Conservation (phyloP, 2,888 invertebrate genomes). For the Dicycla oo region DNA sequence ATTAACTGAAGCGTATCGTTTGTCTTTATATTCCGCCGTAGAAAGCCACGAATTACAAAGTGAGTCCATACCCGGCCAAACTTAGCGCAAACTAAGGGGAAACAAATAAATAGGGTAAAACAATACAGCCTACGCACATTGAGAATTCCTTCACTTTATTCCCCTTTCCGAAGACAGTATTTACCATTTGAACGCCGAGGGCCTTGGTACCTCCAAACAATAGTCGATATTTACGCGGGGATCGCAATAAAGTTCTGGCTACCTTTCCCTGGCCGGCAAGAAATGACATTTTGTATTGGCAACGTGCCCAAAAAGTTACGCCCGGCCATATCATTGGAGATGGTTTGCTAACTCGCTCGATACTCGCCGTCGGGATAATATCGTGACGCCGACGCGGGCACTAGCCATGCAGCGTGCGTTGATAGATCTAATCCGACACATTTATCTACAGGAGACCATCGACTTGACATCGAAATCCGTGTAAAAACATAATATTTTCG, state of each 20-base stretch:
- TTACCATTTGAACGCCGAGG: conserved; percentile 43
- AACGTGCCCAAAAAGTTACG: conserved; percentile 72
- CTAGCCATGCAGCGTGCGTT: conserved; percentile 4
- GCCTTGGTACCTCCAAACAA: conserved; percentile 47
- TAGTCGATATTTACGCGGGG: conserved; percentile 60
- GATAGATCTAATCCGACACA: conserved; percentile 6
- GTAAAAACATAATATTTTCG: not conserved
- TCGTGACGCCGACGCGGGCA: conserved; percentile 3
- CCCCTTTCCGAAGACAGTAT: conserved; percentile 48
- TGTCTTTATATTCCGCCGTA: conserved; percentile 28
- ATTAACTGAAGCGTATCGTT: conserved; percentile 31
- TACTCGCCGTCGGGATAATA: conserved; percentile 49
- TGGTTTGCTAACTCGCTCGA: conserved; percentile 70
- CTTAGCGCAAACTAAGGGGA: conserved; percentile 26
- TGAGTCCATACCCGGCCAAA: conserved; percentile 22
- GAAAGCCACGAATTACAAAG: conserved; percentile 32
- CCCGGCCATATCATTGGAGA: conserved; percentile 68
- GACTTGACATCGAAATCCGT: not conserved
- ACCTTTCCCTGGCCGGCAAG: conserved; percentile 64
- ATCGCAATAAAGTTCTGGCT: conserved; percentile 59
- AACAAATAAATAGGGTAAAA: conserved; percentile 52
- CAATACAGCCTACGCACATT: conserved; percentile 42
- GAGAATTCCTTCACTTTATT: conserved; percentile 48
- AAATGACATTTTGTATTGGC: conserved; percentile 73
- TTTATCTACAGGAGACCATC: not conserved